These are phyloP conservation scores for Oscheius sp. DNA, from an alignment of 2,888 invertebrate genomes.

Conservation along the genomic window DNA sequence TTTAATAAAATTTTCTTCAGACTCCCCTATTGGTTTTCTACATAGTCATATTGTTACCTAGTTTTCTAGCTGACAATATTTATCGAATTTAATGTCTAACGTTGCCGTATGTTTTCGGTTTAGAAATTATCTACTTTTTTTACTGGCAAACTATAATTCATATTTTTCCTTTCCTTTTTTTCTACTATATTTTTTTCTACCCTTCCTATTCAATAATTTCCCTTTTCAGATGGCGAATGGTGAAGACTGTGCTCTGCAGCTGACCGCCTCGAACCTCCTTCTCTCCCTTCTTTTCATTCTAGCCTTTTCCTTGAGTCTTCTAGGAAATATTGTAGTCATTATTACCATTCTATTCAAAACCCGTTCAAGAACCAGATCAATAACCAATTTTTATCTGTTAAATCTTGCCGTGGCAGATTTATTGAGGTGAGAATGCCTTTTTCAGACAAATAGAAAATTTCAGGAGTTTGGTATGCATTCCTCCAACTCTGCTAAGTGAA, in stretches of 20 bases:
- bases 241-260: conserved; percentile 19
- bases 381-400: conserved; percentile 74
- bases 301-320: conserved; percentile 23
- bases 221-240: not conserved
- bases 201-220: not conserved
- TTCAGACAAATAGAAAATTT: conserved; percentile 71
- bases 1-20: too few species aligned
- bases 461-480: conserved; percentile 82
- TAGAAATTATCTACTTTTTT: too few species aligned
- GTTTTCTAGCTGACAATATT: too few species aligned
- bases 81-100: too few species aligned
- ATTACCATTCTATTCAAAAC: conserved; percentile 72
- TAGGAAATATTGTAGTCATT: conserved; percentile 62
- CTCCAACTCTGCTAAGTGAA: conserved; percentile 76
- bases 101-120: too few species aligned
- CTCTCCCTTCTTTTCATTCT: conserved; percentile 29
- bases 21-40: too few species aligned
- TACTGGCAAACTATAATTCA: too few species aligned
- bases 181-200: not conserved
- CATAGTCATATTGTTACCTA: too few species aligned
- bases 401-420: conserved; percentile 77
- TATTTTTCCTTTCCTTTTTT: not conserved
- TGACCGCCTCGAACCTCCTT: conserved; percentile 14
- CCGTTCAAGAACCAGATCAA: conserved; percentile 72
- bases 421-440: conserved; percentile 71